These are phyloP conservation scores for Prorops nasuta DNA, from an alignment of 1,140 invertebrate species.

Conservation along the genomic window DNA sequence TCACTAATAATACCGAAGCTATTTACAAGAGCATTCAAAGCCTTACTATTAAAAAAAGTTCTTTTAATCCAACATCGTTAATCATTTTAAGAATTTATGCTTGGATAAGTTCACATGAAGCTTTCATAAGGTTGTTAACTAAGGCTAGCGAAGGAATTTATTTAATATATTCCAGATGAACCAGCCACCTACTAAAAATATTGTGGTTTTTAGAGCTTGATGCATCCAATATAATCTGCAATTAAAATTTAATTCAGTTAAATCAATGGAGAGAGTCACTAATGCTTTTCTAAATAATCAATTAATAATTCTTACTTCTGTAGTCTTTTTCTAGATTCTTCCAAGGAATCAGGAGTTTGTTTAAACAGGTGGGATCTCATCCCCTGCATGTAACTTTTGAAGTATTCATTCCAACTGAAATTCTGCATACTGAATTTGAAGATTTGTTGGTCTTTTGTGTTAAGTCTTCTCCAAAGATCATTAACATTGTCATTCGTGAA, in stretches of 20 bases:
- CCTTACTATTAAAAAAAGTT: no score
- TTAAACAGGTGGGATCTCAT: slow-evolving; percentile 70
- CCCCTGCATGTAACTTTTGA: slow-evolving; percentile 65
- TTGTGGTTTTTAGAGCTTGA: slow-evolving; percentile 44
- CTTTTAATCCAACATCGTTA: no score
- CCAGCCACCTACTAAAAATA: slow-evolving; percentile 23
- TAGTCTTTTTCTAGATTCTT: slow-evolving; percentile 60
- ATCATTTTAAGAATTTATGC: no score
- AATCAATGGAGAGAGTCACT: slow-evolving; percentile 11
- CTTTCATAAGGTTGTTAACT: no score
- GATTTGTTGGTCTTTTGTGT: slow-evolving; percentile 60
- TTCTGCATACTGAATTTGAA: slow-evolving; percentile 70
- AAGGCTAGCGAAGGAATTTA: background rate
- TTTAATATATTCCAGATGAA: slow-evolving; percentile 26
- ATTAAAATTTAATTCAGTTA: slow-evolving; percentile 30
- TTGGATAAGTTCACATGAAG: no score
- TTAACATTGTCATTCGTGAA: slow-evolving; percentile 68
- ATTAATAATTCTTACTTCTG: slow-evolving; percentile 55
- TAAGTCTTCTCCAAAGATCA: slow-evolving; percentile 59
- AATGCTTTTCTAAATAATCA: no score
- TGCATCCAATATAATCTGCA: slow-evolving; percentile 57
- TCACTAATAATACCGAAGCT: no score
- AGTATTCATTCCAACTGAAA: slow-evolving; percentile 69
- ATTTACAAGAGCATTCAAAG: no score
- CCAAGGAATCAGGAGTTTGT: slow-evolving; percentile 66